Conservation (phyloP, 2,113 vertebrate genomes). For the Herpailurus yagouaroundi region DNA sequence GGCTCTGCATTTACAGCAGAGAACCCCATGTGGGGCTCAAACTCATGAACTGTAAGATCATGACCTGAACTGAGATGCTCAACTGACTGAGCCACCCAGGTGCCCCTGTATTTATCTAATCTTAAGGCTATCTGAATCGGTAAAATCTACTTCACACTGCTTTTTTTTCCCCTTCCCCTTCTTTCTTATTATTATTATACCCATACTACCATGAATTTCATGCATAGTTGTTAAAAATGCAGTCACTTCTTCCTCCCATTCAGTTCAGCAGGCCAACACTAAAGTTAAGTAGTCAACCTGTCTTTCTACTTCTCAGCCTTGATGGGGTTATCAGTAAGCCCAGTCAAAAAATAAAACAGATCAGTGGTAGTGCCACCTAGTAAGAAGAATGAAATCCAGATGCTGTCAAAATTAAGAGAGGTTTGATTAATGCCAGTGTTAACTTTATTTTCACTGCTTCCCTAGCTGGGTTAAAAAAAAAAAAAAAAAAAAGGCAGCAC, state of each 20-base stretch:
- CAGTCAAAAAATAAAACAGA: not conserved
- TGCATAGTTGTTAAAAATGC: not conserved
- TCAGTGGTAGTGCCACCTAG: not conserved
- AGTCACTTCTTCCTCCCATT: not conserved
- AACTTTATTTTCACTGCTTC: not conserved
- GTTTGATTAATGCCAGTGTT: not conserved
- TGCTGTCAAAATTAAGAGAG: conserved; percentile 20
- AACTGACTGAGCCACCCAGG: no score
- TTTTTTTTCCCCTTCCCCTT: not conserved
- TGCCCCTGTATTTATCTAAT: not conserved
- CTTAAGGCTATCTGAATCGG: not conserved
- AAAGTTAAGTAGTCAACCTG: not conserved
- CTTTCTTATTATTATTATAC: not conserved
- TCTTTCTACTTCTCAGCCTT: not conserved
- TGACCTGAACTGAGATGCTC: no score
- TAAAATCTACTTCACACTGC: not conserved
- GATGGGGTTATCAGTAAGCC: not conserved
- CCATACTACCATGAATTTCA: not conserved
- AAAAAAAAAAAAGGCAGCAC: not conserved
- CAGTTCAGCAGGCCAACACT: not conserved
- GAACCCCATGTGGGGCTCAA: no score
- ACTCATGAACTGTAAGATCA: no score
- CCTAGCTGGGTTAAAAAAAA: not conserved
- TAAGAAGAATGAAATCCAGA: conserved; percentile 39
- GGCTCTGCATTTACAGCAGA: no score